A percentile compares a stretch with the other conserved stretches of the same genome.
phyloP scores from a whole-genome alignment of 2,113 vertebrate species.

The Mungos mungo region DNA sequence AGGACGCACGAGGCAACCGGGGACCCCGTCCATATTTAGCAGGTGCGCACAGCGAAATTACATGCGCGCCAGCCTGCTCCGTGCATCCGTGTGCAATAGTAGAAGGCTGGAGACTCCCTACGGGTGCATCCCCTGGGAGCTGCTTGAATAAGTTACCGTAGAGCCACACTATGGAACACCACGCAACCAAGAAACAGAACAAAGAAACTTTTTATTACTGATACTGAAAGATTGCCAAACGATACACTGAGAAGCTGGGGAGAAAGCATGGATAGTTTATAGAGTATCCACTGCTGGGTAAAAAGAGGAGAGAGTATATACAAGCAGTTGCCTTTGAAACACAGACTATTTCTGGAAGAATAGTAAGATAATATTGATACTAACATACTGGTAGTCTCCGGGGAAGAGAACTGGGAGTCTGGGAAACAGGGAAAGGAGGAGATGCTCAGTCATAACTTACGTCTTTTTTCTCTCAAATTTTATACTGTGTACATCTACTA shows the following conservation, averaged over 20 bases:
- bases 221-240: background rate
- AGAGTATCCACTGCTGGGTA: background rate
- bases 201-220: background rate
- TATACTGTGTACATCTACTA: background rate
- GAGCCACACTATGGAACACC: background rate
- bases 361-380: background rate
- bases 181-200: background rate
- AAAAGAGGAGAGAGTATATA: background rate
- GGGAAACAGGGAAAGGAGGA: background rate
- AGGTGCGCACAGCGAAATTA: background rate
- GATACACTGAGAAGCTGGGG: background rate
- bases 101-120: background rate
- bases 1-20: background rate
- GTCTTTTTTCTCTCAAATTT: background rate
- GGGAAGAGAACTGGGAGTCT: background rate
- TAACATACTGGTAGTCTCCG: background rate
- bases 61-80: rapidly evolving
- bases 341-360: background rate
- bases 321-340: background rate
- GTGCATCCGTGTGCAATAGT: background rate
- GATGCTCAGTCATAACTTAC: background rate
- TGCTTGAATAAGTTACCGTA: too few relatives aligned
- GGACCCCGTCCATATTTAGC: background rate
- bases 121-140: background rate
- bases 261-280: background rate